Evolutionary conservation across 2,797 vertebrate genomes (phyloP), one percentile per base, ranked within the genome.

Genomic region (Pangasius mekongensis): DNA sequence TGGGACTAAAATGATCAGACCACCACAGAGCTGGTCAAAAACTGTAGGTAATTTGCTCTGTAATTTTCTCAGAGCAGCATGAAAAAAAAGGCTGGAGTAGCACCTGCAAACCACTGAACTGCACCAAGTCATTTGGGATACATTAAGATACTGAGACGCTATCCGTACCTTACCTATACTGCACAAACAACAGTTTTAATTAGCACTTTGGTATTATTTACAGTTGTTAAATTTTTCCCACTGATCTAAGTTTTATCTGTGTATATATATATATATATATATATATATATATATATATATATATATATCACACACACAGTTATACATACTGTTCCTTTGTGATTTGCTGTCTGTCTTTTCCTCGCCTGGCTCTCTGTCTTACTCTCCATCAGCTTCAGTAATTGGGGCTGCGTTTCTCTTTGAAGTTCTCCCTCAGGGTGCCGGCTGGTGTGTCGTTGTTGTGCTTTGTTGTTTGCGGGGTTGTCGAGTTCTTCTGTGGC

Each of bases 391-490:
- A 67, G 73, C 71, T 67, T 64, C 73, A 67, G 73, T 90, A 87
- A 87, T 87, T 85, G 87, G 76, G 43, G 49, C 82, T 47, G 27
- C n/a, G 18, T 43, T 78, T 82, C 71, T 83, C 69, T 86, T 89
- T 90, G 86, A 91, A 86, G 88, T 69, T 43, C 71, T 84, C 60
- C 86, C 16, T 76, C 77, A 64, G 87, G 86, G 60, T 85, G 87
- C 89, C 60, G 73, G 66, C 62, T 14, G 9, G 30, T 58, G 39
- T 90, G 74, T 78, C 36, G 36, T 86, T 74, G 62, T 91, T 87
- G 87, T 90, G 84, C 91, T 83, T 87, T 74, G 47, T 91, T 90
- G 52, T 92, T 90, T 43, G 24, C 91, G 86, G 27, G 71, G 33
- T 22, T 47, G 87, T 81, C 78, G 77, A 76, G 62, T 84, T 86